Base-by-base conservation (phyloP, 2,113 vertebrate genomes). In the Azemiops feae region DNA sequence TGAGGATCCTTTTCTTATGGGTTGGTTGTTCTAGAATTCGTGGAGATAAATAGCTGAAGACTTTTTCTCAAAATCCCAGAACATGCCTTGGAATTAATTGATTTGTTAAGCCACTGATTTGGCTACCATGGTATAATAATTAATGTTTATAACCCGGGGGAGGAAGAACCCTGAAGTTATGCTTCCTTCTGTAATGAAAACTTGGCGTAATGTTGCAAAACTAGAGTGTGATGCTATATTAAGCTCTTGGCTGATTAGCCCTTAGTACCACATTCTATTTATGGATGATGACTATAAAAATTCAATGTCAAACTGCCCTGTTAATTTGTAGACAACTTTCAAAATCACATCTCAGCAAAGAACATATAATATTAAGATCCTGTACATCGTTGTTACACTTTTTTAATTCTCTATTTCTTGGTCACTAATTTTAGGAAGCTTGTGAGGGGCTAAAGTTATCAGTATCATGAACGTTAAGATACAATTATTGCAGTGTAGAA, bases 201-300 rank as follows among this genome's bases (percentile, higher is more conserved):
- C 50, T 88, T 89, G 50, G n/a, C 88, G 89, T 93, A 91, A 60
- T 22, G 87, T 64, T 93, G 47, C 45, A 95, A 85, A 60, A 86
- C 12, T 55, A 8, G 22, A 91, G 11, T 69, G 88, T 25, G 69
- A 91, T 85, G 43, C 12, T 89, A 55, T 88, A 27, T 64, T 90
- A 89, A 94, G 52, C 7, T 69, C 91, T 92, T 34, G 22, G 92
- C 91, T 64, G 18, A 91, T 34, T 30, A 3, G 0, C 25, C 30
- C 60, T 20, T 57, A 43, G 10, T 47, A 11, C 52, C 43, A 60
- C 0, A 0, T 90, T 92, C 58, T 89, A 91, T 58, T 11, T 64
- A 52, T 9, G 23, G 88, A 54, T 85, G 47, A 91, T 22, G 64
- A 85, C 22, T 85, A 34, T 10, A 60, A 85, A 81, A 69, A 8